Evolutionary conservation across 2,113 vertebrate species (phyloP).

Genomic region (Polypterus senegalus): DNA sequence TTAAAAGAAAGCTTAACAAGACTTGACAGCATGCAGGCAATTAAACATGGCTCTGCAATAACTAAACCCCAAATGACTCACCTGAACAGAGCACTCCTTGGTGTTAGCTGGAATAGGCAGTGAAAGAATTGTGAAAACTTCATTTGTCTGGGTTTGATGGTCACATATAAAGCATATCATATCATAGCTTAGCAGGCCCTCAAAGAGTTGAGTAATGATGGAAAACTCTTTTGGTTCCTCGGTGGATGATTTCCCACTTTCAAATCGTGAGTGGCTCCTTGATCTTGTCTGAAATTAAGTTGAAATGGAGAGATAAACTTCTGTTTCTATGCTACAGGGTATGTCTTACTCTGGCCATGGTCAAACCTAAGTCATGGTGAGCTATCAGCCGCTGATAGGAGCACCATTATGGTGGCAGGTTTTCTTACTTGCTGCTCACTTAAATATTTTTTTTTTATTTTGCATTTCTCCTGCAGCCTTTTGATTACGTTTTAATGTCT

Average conservation of each 20-base stretch:
- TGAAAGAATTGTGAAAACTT: slow-evolving; percentile 64
- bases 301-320: neutral
- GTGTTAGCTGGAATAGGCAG: slow-evolving; percentile 53
- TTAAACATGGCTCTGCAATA: neutral
- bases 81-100: slow-evolving; percentile 59
- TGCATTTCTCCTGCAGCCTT: no score
- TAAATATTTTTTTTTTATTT: no score
- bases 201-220: slow-evolving; percentile 59
- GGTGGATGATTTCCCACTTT: slow-evolving; percentile 10
- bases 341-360: no score
- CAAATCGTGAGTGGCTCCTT: slow-evolving; percentile 17
- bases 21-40: no score
- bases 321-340: neutral
- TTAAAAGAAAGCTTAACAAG: no score
- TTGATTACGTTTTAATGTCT: no score
- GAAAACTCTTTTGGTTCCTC: slow-evolving; percentile 34
- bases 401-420: neutral
- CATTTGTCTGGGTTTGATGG: slow-evolving; percentile 37
- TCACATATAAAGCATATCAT: slow-evolving; percentile 54
- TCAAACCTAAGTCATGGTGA: no score
- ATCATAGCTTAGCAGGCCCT: slow-evolving; percentile 56
- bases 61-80: slow-evolving; percentile 16
- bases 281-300: slow-evolving; percentile 23
- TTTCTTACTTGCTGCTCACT: neutral
- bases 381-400: neutral